Base-by-base conservation (phyloP, 2,113 vertebrate genomes). In the Phocoena phocoena region DNA sequence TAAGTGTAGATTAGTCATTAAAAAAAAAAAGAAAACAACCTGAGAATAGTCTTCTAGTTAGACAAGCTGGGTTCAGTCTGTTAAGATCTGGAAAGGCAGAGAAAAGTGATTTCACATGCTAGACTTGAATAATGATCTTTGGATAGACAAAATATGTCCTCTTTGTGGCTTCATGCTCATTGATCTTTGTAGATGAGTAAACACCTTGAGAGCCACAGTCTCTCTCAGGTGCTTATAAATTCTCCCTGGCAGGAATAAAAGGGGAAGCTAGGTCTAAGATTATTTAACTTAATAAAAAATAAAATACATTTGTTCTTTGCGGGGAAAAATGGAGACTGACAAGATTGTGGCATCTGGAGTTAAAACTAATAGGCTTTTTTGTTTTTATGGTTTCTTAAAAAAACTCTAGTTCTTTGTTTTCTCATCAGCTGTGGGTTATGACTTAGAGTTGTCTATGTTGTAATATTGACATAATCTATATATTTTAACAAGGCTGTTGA, bases 401-500 rank as follows among this genome's bases (percentile, higher is more conserved):
- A 73, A 82, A n/a, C n/a, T 82, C 68, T 65, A 31, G 28, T 87
- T 79, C 8, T 18, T 63, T 88, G n/a, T 53, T 98, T 50, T 74
- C 25, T 88, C 50, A 74, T 94, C 58, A 62, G 67, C 68, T 36
- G 9, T 95, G 13, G 25, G 95, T 81, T 85, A 15, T 71, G 28
- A 81, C 93, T 81, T 88, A 3, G 14, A 20, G 3, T 89, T 98
- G 94, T 38, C n/a, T 60, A 0, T 95, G 38, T 71, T 85, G 55
- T 81, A 85, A 31, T 96, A 26, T 47, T 88, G 50, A 60, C 63
- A 0, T 96, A 62, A 88, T 95, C 33, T 47, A 25, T 55, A 87
- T 94, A 90, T 95, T 68, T 2, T 63, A 96, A 85, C 88, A 10
- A 65, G 89, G 74, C 36, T 90, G 4, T 94, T 97, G 89, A 83